phyloP scores from a whole-genome alignment of 1,140 invertebrate species.

The Caenorhabditis latens region DNA sequence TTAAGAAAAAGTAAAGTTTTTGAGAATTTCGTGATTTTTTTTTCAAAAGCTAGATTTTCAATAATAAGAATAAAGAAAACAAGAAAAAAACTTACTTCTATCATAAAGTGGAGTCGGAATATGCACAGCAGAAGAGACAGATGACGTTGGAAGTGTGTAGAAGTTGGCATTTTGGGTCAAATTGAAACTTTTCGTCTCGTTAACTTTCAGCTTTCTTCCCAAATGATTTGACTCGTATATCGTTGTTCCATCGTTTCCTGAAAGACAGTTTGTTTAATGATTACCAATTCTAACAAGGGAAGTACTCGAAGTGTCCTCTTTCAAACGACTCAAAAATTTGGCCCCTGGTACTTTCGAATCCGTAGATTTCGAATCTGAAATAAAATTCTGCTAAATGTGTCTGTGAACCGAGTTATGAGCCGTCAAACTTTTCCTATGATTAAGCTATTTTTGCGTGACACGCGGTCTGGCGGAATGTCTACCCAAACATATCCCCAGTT shows the following conservation, averaged over 20 bases:
- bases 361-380: no score
- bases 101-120: conserved; percentile 77
- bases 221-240: conserved; percentile 57
- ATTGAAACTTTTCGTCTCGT: conserved; percentile 64
- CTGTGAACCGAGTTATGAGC: no score
- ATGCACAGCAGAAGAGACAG: conserved; percentile 76
- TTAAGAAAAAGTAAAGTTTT: background rate
- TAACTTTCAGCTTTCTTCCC: conserved; percentile 46
- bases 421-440: no score
- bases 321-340: conserved; percentile 66
- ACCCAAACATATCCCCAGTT: no score
- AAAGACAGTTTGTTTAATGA: background rate
- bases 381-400: no score
- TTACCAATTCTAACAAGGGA: conserved; percentile 64
- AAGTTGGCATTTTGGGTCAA: conserved; percentile 75
- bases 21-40: no score
- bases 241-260: conserved; percentile 66
- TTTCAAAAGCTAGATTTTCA: no score
- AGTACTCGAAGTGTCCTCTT: no score
- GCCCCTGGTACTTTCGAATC: no score
- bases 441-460: no score
- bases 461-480: no score
- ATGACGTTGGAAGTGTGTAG: conserved; percentile 73
- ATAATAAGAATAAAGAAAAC: conserved; percentile 25
- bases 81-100: conserved; percentile 70